Evolutionary conservation across 2,888 invertebrate species (phyloP), one percentile per base, ranked within the genome.

Genomic region (Orthosia gothica): DNA sequence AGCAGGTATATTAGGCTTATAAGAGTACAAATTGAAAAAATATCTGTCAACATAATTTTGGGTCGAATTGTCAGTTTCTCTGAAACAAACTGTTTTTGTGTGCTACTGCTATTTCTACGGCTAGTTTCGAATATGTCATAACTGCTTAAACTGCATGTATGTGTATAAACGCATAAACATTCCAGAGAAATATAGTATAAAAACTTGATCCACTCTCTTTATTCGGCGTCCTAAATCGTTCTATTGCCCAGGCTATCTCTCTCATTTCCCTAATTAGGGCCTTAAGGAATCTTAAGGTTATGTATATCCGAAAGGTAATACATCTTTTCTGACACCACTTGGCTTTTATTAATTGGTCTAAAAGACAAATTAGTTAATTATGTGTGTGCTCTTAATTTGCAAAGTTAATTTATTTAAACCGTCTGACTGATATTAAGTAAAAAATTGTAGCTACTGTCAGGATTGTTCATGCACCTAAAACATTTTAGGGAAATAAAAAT

Each of bases 341-440:
- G 59, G 13, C 52, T 69, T 54, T 16, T 40, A 59, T 55, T 79
- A 61, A 75, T 69, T 69, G 32, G 13, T 66, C 32, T 66, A 61
- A 59, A 54, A 68, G 74, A 66, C 40, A 20, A 72, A 66, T 81
- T 70, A 70, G 52, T 63, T 68, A 18, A 64, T 81, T 70, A 62
- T 12, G 11, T 55, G 55, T 18, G 16, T 65, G 63, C 32, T 63
- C 58, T 20, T 67, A 74, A 79, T 79, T 76, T 70, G 18, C 40
- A 72, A 83, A 81, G 83, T 75, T 87, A 83, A 83, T 85, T 70
- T 50, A 47, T 74, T 83, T 65, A 67, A 1, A 16, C 18, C 55
- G 32, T 66, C 64, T 70, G 55, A 20, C 15, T n/a, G 12, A 62
- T 54, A 58, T 26, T 40, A 26, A 13, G n/a, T 23, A 23, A 45